phyloP scores from a whole-genome alignment of 2,113 vertebrate genomes.

The Serilophus lunatus region DNA sequence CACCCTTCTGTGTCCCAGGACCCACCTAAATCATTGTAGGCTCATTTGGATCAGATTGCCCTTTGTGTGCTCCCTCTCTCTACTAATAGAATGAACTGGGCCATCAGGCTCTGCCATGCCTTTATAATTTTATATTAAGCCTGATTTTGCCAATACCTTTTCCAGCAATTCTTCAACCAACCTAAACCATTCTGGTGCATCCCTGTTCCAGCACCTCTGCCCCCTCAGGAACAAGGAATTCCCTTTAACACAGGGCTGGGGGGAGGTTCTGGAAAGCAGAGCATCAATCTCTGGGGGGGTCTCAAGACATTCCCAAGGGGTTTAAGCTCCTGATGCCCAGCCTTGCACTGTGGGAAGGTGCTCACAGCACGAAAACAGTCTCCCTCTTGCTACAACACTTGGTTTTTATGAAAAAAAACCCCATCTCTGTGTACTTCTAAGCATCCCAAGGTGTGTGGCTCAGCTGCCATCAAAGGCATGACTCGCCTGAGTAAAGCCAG shows the following conservation, averaged over 20 bases:
- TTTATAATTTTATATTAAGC: neutral
- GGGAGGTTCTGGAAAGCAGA: neutral
- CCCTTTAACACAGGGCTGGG: neutral
- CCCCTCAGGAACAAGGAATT: accelerated
- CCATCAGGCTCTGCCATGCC: neutral
- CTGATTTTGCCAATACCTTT: neutral
- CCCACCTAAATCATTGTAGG: accelerated
- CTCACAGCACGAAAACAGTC: accelerated
- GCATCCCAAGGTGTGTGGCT: neutral
- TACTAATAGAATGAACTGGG: too few relatives aligned
- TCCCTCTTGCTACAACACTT: neutral
- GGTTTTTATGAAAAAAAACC: too few relatives aligned
- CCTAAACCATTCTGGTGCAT: neutral
- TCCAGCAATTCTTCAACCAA: accelerated
- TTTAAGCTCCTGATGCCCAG: neutral
- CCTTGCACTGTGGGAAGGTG: neutral
- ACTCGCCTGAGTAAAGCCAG: neutral
- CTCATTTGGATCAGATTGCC: neutral
- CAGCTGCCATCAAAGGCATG: neutral
- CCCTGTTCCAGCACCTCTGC: neutral
- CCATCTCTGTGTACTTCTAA: accelerated
- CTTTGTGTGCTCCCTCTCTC: neutral
- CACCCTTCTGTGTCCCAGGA: neutral
- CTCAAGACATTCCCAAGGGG: neutral
- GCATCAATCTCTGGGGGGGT: neutral